These are phyloP conservation scores for Aphyosemion australe DNA, from an alignment of 2,113 vertebrate species.

Conservation along the genomic window DNA sequence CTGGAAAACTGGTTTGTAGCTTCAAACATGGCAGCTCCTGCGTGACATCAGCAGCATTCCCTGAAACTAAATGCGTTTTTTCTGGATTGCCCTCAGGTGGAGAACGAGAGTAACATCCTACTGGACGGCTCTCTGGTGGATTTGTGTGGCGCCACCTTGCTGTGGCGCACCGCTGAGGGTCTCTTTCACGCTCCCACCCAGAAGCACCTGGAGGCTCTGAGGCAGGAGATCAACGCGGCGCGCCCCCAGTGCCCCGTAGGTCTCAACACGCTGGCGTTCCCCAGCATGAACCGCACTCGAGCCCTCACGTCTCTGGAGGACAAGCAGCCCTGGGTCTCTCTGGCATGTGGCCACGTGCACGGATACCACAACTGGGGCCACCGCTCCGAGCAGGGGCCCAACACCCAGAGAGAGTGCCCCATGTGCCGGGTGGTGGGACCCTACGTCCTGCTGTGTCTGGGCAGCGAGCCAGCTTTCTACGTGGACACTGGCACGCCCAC, in stretches of 20 bases:
- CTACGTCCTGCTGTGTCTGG: constrained; percentile 96
- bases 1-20: constrained; percentile 91
- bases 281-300: constrained; percentile 94
- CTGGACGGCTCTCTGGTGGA: constrained; percentile 96
- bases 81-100: constrained; percentile 81
- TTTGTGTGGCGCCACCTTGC: constrained; percentile 93
- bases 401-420: constrained; percentile 90
- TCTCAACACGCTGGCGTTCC: constrained; percentile 95
- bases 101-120: constrained; percentile 93
- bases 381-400: constrained; percentile 88
- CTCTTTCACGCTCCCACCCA: constrained; percentile 94
- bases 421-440: constrained; percentile 96
- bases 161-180: constrained; percentile 95
- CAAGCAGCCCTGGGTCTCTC: constrained; percentile 96
- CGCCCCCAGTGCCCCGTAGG: constrained; percentile 96
- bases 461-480: constrained; percentile 95
- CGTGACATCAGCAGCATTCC: not conserved
- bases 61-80: not conserved
- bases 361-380: constrained; percentile 99
- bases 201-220: constrained; percentile 96
- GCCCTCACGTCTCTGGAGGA: constrained; percentile 95
- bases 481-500: constrained; percentile 95
- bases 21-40: constrained; percentile 22
- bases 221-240: constrained; percentile 95
- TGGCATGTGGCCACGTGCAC: constrained; percentile 95